Conservation (phyloP, 53 echinoderm and acorn worm genomes). For the Hippasteria phrygiana region DNA sequence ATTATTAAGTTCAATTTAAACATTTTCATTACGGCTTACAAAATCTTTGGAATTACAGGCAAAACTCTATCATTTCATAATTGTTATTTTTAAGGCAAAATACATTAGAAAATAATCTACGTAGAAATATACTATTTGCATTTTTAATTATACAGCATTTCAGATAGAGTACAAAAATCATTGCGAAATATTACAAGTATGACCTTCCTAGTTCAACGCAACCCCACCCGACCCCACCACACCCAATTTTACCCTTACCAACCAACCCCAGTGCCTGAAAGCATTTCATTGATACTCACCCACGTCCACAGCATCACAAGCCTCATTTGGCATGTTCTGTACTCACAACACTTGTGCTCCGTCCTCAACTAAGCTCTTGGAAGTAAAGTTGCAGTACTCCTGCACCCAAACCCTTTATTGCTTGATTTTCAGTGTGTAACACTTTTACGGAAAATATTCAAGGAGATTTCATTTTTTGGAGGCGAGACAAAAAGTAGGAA, state of each 20-base stretch:
- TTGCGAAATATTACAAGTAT: background rate
- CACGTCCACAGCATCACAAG: too few species aligned
- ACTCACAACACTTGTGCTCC: too few species aligned
- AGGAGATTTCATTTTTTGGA: too few species aligned
- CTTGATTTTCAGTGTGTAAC: too few species aligned
- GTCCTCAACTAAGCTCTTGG: too few species aligned
- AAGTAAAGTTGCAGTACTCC: too few species aligned
- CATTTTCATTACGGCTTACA: background rate
- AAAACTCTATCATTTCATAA: background rate
- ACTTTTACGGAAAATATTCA: too few species aligned
- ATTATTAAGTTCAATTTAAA: too few species aligned
- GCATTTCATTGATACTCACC: too few species aligned
- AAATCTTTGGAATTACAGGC: constrained; percentile 11
- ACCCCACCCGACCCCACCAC: background rate
- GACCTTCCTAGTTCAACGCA: background rate
- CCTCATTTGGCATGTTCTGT: too few species aligned
- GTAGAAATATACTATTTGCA: background rate
- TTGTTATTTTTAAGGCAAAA: background rate
- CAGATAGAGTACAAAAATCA: constrained; percentile 6
- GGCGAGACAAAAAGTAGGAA: too few species aligned
- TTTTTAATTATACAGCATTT: background rate
- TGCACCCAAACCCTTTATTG: too few species aligned
- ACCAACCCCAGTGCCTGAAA: background rate
- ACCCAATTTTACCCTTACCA: background rate
- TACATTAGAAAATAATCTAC: background rate